Conservation (phyloP, 2,113 vertebrate species). For the Hemiscyllium ocellatum region DNA sequence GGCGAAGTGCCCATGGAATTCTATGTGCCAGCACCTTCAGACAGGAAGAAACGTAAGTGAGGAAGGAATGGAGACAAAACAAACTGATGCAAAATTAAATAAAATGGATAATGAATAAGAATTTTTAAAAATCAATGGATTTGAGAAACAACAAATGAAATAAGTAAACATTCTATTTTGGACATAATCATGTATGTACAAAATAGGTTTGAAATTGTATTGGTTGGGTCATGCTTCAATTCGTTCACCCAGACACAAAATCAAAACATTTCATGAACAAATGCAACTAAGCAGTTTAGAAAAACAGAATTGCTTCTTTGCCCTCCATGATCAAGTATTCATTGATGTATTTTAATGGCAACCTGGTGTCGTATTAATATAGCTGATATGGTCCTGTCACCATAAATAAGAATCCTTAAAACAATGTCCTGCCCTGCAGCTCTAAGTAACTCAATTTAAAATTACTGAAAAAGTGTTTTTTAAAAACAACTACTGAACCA, state of each 20-base stretch:
- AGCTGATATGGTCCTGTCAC: not conserved
- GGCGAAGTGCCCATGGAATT: not conserved
- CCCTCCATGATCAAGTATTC: not conserved
- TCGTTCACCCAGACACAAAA: not conserved
- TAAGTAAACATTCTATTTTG: not conserved
- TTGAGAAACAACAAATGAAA: not conserved
- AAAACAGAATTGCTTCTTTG: not conserved
- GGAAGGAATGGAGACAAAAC: constrained; percentile 40
- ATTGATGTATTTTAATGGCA: not conserved
- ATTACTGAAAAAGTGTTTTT: not conserved
- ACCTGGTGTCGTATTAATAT: not conserved
- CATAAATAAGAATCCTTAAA: not conserved
- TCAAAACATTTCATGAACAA: not conserved
- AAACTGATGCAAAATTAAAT: not conserved
- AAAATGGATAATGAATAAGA: not conserved
- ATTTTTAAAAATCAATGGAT: constrained; percentile 1
- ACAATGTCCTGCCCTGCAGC: not conserved
- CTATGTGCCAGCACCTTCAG: not conserved
- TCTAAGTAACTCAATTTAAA: not conserved
- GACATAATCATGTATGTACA: not conserved
- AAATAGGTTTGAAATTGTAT: not conserved
- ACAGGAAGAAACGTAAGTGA: not conserved
- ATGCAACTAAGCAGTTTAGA: not conserved
- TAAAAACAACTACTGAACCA: not conserved
- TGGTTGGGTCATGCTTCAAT: not conserved